Evolutionary conservation across 1,140 invertebrate species (phyloP).

Genomic region (Drosophila neocordata): DNA sequence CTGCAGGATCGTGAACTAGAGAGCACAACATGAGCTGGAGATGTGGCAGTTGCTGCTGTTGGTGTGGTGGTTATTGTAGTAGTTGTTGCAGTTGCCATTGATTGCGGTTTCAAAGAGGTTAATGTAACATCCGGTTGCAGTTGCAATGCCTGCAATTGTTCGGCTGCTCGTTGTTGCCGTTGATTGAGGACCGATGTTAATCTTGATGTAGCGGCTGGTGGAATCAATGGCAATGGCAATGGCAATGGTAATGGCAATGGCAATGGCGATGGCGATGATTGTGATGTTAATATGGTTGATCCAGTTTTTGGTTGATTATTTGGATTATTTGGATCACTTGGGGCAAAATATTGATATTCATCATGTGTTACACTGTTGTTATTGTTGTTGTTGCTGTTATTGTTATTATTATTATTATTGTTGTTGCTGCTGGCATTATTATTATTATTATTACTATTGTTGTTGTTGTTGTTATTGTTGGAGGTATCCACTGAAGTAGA

Average conservation of each 20-base stretch:
- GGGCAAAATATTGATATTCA: slow-evolving; percentile 80
- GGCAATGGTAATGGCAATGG: neutral
- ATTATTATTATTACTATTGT: neutral
- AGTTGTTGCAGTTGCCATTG: slow-evolving; percentile 7
- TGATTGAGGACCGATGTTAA: slow-evolving; percentile 40
- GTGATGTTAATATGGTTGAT: slow-evolving; percentile 2
- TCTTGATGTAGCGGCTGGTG: neutral
- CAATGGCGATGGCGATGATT: slow-evolving; percentile 1
- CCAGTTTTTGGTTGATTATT: slow-evolving; percentile 55
- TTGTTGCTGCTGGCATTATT: neutral
- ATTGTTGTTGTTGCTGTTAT: slow-evolving; percentile 50
- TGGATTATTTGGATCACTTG: slow-evolving; percentile 78
- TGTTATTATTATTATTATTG: slow-evolving; percentile 38
- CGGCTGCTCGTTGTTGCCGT: slow-evolving; percentile 48
- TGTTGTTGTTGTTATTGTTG: slow-evolving; percentile 1
- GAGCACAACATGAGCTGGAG: slow-evolving; percentile 30
- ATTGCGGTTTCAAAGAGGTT: slow-evolving; percentile 39
- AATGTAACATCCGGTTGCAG: slow-evolving; percentile 64
- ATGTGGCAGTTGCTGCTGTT: neutral
- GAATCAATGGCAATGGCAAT: neutral
- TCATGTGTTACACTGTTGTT: slow-evolving; percentile 58
- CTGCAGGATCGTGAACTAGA: slow-evolving; percentile 67
- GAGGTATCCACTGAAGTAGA: slow-evolving; percentile 3
- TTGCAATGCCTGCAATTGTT: slow-evolving; percentile 62
- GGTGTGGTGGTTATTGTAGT: slow-evolving; percentile 2